phyloP scores from a whole-genome alignment of 2,888 invertebrate species.

The Osmoderma eremita region DNA sequence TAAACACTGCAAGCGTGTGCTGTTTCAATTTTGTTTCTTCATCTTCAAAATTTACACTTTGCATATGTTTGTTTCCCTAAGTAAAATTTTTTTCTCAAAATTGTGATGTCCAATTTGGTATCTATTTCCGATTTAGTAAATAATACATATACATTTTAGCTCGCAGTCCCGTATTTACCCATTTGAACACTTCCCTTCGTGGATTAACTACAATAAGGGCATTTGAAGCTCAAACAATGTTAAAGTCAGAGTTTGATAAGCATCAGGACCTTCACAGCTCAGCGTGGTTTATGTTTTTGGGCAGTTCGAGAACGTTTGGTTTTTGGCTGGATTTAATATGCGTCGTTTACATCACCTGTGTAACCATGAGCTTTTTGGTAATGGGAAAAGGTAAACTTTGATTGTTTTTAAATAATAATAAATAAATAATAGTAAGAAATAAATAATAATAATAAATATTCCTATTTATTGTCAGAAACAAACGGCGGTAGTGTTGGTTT shows the following conservation, averaged over 20 bases:
- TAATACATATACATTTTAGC: slow-evolving; percentile 51
- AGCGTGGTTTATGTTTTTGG: slow-evolving; percentile 75
- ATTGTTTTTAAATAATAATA: not conserved
- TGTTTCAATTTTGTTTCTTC: no score
- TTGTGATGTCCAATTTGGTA: no score
- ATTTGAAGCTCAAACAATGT: slow-evolving; percentile 73
- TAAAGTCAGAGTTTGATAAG: slow-evolving; percentile 72
- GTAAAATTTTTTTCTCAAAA: no score
- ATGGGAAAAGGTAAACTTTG: slow-evolving; percentile 30
- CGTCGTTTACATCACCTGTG: slow-evolving; percentile 68
- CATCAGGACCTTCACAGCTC: slow-evolving; percentile 76
- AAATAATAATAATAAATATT: slow-evolving; percentile 14
- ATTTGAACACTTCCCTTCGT: slow-evolving; percentile 78
- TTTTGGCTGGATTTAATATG: slow-evolving; percentile 77
- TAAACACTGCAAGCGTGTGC: no score
- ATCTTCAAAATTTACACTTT: no score
- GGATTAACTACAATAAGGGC: slow-evolving; percentile 84
- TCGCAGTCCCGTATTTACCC: slow-evolving; percentile 81
- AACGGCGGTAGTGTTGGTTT: slow-evolving; percentile 59
- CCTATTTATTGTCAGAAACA: slow-evolving; percentile 50
- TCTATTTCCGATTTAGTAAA: no score
- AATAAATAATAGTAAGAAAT: no score
- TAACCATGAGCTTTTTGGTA: slow-evolving; percentile 43
- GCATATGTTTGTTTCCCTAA: no score
- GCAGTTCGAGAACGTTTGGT: slow-evolving; percentile 76